Evolutionary conservation across 2,888 invertebrate genomes (phyloP).

Genomic region (Xestoiulus laeticollis): DNA sequence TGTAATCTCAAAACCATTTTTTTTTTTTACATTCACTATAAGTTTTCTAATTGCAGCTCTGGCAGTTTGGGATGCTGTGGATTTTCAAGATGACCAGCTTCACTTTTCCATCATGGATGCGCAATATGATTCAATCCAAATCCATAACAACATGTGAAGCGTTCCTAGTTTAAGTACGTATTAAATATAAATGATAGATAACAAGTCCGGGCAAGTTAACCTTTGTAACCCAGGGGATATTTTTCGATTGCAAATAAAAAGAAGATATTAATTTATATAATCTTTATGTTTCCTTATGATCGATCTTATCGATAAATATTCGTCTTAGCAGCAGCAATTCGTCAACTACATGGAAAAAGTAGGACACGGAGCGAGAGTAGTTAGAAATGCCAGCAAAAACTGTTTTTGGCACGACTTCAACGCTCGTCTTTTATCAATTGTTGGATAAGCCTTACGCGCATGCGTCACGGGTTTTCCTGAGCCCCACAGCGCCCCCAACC

Average conservation of each 20-base stretch:
- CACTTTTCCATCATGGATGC: not conserved
- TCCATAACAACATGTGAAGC: not conserved
- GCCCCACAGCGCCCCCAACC: not conserved
- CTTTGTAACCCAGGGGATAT: not conserved
- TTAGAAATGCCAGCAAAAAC: not conserved
- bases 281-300: not conserved
- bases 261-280: not conserved
- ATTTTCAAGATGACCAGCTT: not conserved
- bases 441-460: not conserved
- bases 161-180: not conserved
- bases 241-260: not conserved
- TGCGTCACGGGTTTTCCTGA: not conserved
- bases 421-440: not conserved
- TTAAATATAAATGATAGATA: not conserved
- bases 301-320: not conserved
- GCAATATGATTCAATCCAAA: not conserved
- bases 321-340: not conserved
- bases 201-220: not conserved
- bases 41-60: no score
- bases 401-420: not conserved
- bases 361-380: not conserved
- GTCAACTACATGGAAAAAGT: not conserved
- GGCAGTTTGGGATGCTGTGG: no score
- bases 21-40: no score
- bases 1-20: no score